Percentiles rank a stretch among this genome's conserved stretches.
Conservation (phyloP, 2,113 vertebrate genomes). For the Chitala chitala region DNA sequence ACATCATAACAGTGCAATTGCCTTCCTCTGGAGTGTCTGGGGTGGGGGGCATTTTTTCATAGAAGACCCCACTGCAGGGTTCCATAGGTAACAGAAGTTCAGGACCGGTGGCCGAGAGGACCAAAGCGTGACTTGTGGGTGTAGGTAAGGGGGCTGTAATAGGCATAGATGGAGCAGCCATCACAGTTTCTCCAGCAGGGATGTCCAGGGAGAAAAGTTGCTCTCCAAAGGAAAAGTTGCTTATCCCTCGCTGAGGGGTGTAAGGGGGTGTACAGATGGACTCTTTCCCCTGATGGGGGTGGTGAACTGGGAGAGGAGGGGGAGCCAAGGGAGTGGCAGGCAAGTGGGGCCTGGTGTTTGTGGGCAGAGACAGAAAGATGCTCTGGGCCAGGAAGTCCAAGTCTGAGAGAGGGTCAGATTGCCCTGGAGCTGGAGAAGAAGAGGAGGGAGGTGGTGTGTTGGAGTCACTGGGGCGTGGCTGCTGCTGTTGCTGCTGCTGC, state of each 20-base stretch:
- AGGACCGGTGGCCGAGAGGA: slow-evolving; percentile 14
- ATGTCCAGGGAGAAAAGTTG: slow-evolving; percentile 31
- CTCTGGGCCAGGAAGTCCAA: slow-evolving; percentile 71
- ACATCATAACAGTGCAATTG: slow-evolving; percentile 61
- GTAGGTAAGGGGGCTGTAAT: not conserved
- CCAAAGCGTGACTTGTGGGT: not conserved
- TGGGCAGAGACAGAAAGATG: slow-evolving; percentile 65
- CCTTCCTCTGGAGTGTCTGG: slow-evolving; percentile 65
- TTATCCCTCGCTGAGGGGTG: slow-evolving; percentile 45
- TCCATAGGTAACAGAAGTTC: slow-evolving; percentile 54
- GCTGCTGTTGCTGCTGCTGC: slow-evolving; percentile 30
- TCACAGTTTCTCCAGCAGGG: not conserved
- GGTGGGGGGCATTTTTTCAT: slow-evolving; percentile 68
- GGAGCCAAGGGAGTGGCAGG: slow-evolving; percentile 20
- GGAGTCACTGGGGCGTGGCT: slow-evolving; percentile 40
- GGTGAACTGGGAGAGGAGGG: slow-evolving; percentile 8
- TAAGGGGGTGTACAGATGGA: slow-evolving; percentile 60
- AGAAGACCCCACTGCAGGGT: slow-evolving; percentile 55
- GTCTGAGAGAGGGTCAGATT: slow-evolving; percentile 53
- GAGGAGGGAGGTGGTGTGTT: slow-evolving; percentile 36
- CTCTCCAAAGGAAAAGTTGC: slow-evolving; percentile 57
- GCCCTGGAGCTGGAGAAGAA: slow-evolving; percentile 43
- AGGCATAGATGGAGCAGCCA: not conserved
- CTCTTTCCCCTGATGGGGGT: slow-evolving; percentile 35
- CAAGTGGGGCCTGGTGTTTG: slow-evolving; percentile 34